Conservation (phyloP, 2,888 invertebrate genomes). For the Neria commutata region DNA sequence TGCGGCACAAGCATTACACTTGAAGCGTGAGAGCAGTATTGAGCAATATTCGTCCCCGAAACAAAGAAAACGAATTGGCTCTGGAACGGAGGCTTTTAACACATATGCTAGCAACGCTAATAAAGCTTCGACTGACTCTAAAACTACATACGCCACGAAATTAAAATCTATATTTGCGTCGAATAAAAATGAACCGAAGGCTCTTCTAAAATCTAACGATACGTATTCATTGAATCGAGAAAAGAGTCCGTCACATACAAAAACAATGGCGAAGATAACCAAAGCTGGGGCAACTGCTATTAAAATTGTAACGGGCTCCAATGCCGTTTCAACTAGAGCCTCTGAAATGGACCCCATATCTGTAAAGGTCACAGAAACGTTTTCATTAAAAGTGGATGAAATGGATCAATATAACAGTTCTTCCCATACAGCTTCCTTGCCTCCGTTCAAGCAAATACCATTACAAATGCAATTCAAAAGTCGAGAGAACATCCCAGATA, state of each 20-base stretch:
- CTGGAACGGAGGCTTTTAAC: too few relatives aligned
- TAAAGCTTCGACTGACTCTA: conserved; percentile 43
- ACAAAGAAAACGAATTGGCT: conserved; percentile 31
- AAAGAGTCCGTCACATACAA: conserved; percentile 42
- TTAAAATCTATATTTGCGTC: conserved; percentile 54
- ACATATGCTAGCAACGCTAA: too few relatives aligned
- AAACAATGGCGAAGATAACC: conserved; percentile 44
- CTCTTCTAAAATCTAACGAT: too few relatives aligned
- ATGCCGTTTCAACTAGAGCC: conserved; percentile 39
- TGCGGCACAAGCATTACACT: conserved; percentile 24
- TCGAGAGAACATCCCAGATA: conserved; percentile 45
- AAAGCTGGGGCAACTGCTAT: conserved; percentile 43
- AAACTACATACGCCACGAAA: conserved; percentile 50
- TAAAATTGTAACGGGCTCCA: conserved; percentile 43
- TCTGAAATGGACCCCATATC: conserved; percentile 49
- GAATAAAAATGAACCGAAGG: conserved; percentile 38
- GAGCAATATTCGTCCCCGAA: conserved; percentile 48
- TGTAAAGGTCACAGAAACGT: conserved; percentile 57
- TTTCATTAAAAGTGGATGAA: conserved; percentile 60
- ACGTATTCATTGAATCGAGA: conserved; percentile 30
- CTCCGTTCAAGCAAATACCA: conserved; percentile 29
- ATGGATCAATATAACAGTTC: conserved; percentile 57
- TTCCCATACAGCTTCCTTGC: conserved; percentile 43
- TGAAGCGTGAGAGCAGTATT: conserved; percentile 52
- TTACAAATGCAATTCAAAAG: conserved; percentile 49